These are phyloP conservation scores for Campylomormyrus tamandua DNA, from an alignment of 2,113 vertebrate genomes.

Conservation along the genomic window DNA sequence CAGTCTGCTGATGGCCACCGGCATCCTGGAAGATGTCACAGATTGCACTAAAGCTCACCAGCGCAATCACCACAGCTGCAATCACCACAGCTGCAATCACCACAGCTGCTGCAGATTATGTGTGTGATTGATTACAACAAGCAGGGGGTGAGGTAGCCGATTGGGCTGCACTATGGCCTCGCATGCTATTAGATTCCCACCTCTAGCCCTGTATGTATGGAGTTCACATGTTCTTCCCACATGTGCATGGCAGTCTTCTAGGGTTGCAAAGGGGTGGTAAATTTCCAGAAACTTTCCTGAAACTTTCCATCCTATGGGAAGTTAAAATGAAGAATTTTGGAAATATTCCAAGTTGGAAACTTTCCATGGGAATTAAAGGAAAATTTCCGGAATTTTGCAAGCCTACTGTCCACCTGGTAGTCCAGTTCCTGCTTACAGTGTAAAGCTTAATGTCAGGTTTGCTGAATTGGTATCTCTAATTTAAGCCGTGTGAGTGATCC, in stretches of 20 bases:
- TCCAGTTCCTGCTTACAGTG: background rate
- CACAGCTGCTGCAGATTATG: background rate
- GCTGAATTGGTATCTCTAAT: background rate
- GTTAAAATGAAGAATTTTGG: no score
- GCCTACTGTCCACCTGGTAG: background rate
- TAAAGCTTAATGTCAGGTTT: background rate
- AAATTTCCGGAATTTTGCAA: no score
- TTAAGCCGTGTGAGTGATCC: background rate
- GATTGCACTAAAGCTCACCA: background rate
- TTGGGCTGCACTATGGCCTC: background rate
- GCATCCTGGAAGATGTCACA: conserved; percentile 67
- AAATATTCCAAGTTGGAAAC: no score
- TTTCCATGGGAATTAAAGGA: no score
- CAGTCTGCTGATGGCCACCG: conserved; percentile 63
- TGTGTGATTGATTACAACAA: background rate
- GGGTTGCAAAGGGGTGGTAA: no score
- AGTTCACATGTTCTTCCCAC: background rate
- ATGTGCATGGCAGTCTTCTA: background rate
- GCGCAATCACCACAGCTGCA: background rate
- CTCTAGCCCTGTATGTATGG: background rate
- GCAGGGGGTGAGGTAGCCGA: background rate
- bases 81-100: background rate
- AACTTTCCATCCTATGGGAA: no score
- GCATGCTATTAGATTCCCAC: background rate
- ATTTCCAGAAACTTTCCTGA: no score